phyloP scores from a whole-genome alignment of 2,113 vertebrate genomes.

The Mustela nigripes region DNA sequence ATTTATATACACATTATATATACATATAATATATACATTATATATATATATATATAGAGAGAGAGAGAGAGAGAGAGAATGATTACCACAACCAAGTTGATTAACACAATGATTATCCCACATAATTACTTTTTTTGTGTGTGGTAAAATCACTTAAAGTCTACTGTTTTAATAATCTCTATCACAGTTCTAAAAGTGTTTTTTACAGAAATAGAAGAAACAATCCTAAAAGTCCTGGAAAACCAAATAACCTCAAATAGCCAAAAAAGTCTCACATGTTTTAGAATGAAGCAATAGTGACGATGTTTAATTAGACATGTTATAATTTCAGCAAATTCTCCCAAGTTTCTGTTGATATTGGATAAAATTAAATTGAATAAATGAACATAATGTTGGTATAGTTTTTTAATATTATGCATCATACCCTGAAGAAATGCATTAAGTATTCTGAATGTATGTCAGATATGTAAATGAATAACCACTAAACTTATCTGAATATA shows the following conservation, averaged over 20 bases:
- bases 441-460: neutral
- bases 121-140: neutral
- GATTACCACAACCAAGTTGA: neutral
- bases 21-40: too few relatives aligned
- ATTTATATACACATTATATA: neutral
- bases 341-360: neutral
- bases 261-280: neutral
- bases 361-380: constrained; percentile 43
- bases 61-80: neutral
- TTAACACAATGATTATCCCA: neutral
- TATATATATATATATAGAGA: neutral
- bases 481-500: constrained; percentile 18
- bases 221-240: neutral
- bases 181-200: constrained; percentile 3
- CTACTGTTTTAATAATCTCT: neutral
- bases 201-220: neutral
- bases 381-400: neutral
- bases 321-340: neutral
- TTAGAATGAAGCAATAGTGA: neutral
- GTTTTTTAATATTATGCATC: neutral
- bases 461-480: constrained; percentile 36
- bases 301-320: neutral
- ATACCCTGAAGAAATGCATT: neutral
- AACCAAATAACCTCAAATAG: neutral
- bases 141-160: neutral